Percentiles rank a stretch among this genome's conserved stretches.
These are phyloP conservation scores for Aldrovandia affinis DNA, from an alignment of 2,797 vertebrate species.

Conservation along the genomic window DNA sequence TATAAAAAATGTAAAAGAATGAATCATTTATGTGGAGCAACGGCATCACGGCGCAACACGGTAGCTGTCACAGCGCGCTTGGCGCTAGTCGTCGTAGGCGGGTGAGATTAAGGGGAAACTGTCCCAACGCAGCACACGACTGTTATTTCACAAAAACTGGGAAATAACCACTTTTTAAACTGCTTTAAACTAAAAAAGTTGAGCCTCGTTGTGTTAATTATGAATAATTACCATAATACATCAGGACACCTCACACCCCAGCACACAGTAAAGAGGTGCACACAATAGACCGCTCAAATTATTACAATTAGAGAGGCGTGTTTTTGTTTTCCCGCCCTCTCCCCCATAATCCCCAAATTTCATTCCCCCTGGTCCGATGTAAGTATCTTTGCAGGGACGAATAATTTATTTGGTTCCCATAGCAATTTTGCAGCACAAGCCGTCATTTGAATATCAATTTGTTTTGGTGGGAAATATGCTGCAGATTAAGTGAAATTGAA, in stretches of 20 bases:
- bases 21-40: neutral
- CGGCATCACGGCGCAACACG: neutral
- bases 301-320: neutral
- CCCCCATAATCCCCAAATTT: neutral
- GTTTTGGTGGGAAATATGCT: neutral
- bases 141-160: slow-evolving; percentile 2
- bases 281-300: neutral
- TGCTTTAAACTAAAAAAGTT: neutral
- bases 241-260: neutral
- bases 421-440: neutral
- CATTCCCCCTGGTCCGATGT: neutral
- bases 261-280: neutral
- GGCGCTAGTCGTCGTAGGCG: neutral
- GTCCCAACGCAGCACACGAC: neutral
- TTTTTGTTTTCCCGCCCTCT: neutral
- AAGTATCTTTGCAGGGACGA: neutral
- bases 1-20: no score
- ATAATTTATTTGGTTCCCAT: neutral
- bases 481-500: neutral
- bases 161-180: slow-evolving; percentile 1
- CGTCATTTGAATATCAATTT: neutral
- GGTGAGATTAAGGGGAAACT: neutral
- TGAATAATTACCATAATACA: slow-evolving; percentile 1
- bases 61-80: neutral
- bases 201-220: slow-evolving; percentile 10